phyloP scores from a whole-genome alignment of 2,797 vertebrate genomes.

The Vireo griseus region DNA sequence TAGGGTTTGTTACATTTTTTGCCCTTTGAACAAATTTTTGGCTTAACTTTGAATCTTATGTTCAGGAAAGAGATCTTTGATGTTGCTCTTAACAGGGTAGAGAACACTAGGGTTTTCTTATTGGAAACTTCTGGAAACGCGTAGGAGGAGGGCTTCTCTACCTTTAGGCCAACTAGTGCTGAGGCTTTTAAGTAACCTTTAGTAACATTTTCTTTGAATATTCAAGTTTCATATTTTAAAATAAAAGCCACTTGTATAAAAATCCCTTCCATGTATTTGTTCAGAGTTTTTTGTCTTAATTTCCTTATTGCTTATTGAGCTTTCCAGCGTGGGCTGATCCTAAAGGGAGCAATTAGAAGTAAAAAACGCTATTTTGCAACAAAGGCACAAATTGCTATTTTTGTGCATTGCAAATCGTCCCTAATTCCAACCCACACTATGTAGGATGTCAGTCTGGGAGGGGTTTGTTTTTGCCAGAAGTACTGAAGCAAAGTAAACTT shows the following conservation, averaged over 20 bases:
- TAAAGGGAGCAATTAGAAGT: conserved; percentile 5
- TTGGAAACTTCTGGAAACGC: background rate
- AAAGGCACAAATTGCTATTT: background rate
- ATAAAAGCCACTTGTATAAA: background rate
- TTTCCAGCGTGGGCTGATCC: background rate
- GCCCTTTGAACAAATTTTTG: background rate
- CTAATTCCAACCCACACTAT: background rate
- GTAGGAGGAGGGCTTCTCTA: background rate
- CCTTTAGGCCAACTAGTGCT: background rate
- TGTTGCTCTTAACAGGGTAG: background rate
- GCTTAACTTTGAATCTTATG: background rate
- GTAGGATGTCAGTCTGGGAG: background rate
- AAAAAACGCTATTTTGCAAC: background rate
- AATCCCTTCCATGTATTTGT: background rate
- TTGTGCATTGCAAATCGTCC: background rate
- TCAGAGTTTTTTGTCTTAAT: background rate
- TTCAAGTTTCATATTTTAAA: background rate
- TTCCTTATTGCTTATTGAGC: background rate
- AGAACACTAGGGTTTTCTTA: background rate
- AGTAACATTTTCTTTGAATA: background rate
- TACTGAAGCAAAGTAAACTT: background rate
- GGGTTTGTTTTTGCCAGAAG: background rate
- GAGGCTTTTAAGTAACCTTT: background rate
- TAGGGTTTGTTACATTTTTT: background rate
- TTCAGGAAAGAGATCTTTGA: background rate